Percentiles rank a stretch among this genome's conserved stretches.
Evolutionary conservation across 2,888 invertebrate genomes (phyloP).

Genomic region (Cephus spinipes): DNA sequence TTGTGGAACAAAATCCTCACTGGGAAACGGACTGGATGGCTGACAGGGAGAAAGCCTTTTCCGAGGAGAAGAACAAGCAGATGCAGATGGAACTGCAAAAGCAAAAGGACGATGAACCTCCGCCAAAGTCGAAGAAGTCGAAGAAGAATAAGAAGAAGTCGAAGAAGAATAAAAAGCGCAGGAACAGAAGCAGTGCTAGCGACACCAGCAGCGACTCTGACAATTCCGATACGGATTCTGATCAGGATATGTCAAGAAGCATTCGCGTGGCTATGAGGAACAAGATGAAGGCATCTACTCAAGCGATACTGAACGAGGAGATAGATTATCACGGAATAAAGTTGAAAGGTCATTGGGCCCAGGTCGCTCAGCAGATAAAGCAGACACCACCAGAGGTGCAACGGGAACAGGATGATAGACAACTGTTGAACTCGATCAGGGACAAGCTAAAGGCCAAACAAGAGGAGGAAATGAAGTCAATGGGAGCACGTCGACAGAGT

Average conservation of each 20-base stretch:
- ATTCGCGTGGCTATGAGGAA: constrained; percentile 77
- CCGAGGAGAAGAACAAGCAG: constrained; percentile 62
- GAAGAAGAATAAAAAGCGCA: constrained; percentile 68
- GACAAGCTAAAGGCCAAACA: constrained; percentile 70
- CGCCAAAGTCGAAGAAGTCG: constrained; percentile 70
- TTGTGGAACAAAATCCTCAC: constrained; percentile 85
- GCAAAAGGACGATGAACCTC: constrained; percentile 71
- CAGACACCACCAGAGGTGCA: constrained; percentile 46
- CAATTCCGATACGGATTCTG: constrained; percentile 65
- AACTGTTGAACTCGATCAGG: constrained; percentile 68
- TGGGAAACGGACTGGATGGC: constrained; percentile 91
- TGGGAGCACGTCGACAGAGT: constrained; percentile 37
- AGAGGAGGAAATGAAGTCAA: constrained; percentile 66
- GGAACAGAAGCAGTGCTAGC: constrained; percentile 65
- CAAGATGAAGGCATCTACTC: constrained; percentile 68
- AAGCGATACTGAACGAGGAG: constrained; percentile 67
- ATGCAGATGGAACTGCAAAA: constrained; percentile 67
- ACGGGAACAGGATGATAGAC: constrained; percentile 66
- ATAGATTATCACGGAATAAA: constrained; percentile 59
- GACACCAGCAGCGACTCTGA: constrained; percentile 64
- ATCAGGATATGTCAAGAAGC: constrained; percentile 71
- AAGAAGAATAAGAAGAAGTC: constrained; percentile 71
- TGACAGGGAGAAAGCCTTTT: constrained; percentile 79
- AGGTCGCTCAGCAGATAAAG: constrained; percentile 48
- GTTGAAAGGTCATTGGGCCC: constrained; percentile 68